Conservation (phyloP, 2,888 invertebrate species). For the Hirtodrosophila duncani region DNA sequence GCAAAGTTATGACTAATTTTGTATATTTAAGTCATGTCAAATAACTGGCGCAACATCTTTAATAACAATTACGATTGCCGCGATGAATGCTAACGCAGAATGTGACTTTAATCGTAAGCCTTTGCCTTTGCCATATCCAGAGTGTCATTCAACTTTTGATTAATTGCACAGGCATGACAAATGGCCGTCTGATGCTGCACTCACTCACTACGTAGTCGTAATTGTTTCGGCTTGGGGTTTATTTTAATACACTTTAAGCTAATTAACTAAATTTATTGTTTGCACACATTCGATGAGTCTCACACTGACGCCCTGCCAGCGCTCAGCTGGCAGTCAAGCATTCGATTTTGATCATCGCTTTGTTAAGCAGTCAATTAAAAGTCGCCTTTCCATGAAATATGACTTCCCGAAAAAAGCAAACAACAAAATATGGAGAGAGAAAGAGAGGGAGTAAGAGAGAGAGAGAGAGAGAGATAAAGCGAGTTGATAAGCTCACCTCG, state of each 20-base stretch:
- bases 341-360: constrained; percentile 23
- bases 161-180: constrained; percentile 63
- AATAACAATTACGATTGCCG: constrained; percentile 37
- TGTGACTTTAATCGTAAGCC: constrained; percentile 27
- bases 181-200: constrained; percentile 47
- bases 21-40: constrained; percentile 14
- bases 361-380: constrained; percentile 44
- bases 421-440: neutral
- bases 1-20: constrained; percentile 54
- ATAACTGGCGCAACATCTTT: constrained; percentile 28
- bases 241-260: constrained; percentile 47
- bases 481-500: too few relatives aligned
- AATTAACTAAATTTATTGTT: constrained; percentile 62
- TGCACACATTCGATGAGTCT: constrained; percentile 33
- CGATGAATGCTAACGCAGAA: constrained; percentile 1
- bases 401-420: constrained; percentile 7
- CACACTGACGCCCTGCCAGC: constrained; percentile 3
- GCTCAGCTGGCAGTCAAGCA: constrained; percentile 41
- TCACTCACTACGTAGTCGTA: constrained; percentile 31
- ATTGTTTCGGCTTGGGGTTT: constrained; percentile 31
- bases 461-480: neutral
- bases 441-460: neutral
- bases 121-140: constrained; percentile 21
- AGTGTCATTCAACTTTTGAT: constrained; percentile 64
- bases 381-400: constrained; percentile 43